Base-by-base conservation (phyloP, 92 coral and sea anemone species). In the Epizoanthus ramosus region DNA sequence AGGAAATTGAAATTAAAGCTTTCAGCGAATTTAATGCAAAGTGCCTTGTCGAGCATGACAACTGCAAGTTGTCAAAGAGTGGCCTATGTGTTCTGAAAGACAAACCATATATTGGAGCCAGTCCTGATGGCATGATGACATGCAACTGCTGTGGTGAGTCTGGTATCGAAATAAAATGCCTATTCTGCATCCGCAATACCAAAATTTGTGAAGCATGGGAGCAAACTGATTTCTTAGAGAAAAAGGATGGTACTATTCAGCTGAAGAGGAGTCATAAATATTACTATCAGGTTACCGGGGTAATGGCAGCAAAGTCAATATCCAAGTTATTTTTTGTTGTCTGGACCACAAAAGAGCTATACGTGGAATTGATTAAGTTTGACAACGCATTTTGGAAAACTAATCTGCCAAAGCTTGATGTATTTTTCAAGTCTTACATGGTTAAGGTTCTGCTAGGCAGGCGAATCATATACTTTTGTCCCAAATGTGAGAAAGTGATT, bases 101-200 rank as follows among this genome's bases (percentile, higher is more conserved):
- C 47, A 71, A 80, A 74, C 84, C 92, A 59, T 88, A 68, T 64
- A 80, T 88, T 79, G 92, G 81, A 79, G 57, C 84, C 84, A 60
- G 84, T 33, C 84, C 84, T 56, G 73, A 61, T 79, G 35, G 72
- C 43, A 56, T 56, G 50, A 21, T 28, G 68, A 15, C 80, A 80
- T 89, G 92, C 43, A 39, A 83, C 25, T 89, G 92, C 77, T 89
- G 92, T 60, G 86, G 87, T n/a, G 35, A 74, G 47, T 87, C 87
- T 54, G 75, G 88, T 57, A 37, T 81, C 18, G 84, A 89, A 75
- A 87, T 76, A 17, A 89, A 86, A 59, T 89, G 92, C 18, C 91
- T 86, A 22, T 85, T 68, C 82, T 60, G 71, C 74, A 84, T 83
- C 54, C 73, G 87, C 21, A 74, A 69, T 39, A 9, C 57, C 60